Evolutionary conservation across 2,888 invertebrate species (phyloP).

Genomic region (Pterostichus madidus): DNA sequence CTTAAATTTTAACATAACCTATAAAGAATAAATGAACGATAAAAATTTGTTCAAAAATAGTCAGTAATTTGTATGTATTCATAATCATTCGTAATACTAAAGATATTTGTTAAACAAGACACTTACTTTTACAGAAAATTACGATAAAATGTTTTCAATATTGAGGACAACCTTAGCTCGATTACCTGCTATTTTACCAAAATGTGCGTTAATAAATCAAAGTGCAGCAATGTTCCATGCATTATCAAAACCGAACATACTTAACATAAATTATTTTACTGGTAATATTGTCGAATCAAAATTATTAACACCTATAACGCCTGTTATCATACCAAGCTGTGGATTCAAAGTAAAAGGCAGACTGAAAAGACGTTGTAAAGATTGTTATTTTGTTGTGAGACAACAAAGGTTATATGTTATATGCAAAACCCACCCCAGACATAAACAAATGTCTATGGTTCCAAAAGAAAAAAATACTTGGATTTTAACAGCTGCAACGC

Average conservation of each 20-base stretch:
- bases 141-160: constrained; percentile 60
- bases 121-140: constrained; percentile 38
- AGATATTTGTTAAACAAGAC: constrained; percentile 1
- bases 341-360: constrained; percentile 87
- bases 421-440: constrained; percentile 87
- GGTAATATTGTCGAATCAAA: constrained; percentile 47
- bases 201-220: constrained; percentile 39
- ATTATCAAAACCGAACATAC: constrained; percentile 50
- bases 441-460: constrained; percentile 89
- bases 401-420: constrained; percentile 85
- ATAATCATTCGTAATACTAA: constrained; percentile 14
- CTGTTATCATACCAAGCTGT: constrained; percentile 73
- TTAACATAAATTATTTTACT: background rate
- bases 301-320: constrained; percentile 69
- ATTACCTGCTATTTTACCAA: constrained; percentile 47
- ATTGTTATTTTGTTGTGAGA: constrained; percentile 86
- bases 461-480: constrained; percentile 85
- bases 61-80: constrained; percentile 30
- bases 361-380: constrained; percentile 86
- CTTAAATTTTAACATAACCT: constrained; percentile 40
- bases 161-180: constrained; percentile 43
- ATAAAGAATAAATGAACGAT: constrained; percentile 9
- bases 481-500: constrained; percentile 88
- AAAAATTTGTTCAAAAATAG: background rate
- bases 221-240: constrained; percentile 52